Evolutionary conservation across 2,797 vertebrate species (phyloP).

Genomic region (Strix occidentalis): DNA sequence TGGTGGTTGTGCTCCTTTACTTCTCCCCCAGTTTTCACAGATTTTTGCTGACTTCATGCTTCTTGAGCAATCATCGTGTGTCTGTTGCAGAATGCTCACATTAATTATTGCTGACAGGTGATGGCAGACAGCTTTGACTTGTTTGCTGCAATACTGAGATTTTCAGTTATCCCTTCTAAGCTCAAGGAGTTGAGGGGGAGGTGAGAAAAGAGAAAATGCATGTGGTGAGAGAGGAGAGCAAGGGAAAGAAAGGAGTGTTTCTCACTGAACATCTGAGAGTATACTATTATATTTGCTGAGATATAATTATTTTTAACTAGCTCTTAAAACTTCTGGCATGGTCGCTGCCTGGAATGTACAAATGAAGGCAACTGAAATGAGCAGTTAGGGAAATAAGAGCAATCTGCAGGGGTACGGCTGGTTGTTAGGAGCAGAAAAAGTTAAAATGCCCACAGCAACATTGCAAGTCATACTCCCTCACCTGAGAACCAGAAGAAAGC

Average conservation of each 20-base stretch:
- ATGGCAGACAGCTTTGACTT: neutral
- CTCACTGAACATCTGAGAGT: neutral
- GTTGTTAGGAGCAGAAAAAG: neutral
- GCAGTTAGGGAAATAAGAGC: neutral
- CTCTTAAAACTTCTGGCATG: neutral
- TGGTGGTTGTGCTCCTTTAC: too few species aligned
- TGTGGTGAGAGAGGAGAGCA: neutral
- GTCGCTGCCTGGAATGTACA: neutral
- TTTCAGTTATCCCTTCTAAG: neutral
- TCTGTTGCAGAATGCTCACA: too few species aligned
- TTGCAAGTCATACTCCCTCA: neutral
- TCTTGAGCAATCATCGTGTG: too few species aligned
- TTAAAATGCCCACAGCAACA: neutral
- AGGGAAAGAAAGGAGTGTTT: neutral
- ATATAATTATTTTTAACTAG: neutral
- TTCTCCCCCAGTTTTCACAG: too few species aligned
- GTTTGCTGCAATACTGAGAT: neutral
- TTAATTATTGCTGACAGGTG: neutral
- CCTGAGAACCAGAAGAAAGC: neutral
- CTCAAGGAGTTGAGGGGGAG: neutral
- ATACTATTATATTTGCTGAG: neutral
- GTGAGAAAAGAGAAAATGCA: neutral
- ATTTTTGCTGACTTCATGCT: too few species aligned
- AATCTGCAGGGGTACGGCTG: neutral
- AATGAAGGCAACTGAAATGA: neutral